Evolutionary conservation across 2,888 invertebrate species (phyloP).

Genomic region (Lacanobia oleracea): DNA sequence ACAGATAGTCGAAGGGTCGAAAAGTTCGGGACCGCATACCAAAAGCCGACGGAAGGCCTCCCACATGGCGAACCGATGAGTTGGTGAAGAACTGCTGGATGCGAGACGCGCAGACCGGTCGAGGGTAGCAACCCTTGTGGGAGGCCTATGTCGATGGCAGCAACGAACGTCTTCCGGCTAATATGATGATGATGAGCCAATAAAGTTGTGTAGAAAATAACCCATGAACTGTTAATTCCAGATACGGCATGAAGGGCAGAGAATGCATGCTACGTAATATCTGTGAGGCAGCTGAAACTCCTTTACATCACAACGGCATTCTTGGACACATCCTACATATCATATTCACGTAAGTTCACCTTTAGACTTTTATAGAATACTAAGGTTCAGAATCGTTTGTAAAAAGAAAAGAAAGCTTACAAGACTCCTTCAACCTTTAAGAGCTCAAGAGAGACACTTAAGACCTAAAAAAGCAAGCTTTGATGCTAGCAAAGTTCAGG

Average conservation of each 20-base stretch:
- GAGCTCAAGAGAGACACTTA: background rate
- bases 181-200: too few relatives aligned
- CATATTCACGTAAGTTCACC: slow-evolving; percentile 92
- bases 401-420: too few relatives aligned
- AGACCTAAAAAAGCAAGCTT: background rate
- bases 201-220: too few relatives aligned
- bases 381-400: background rate
- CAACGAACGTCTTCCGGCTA: too few relatives aligned
- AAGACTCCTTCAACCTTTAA: background rate
- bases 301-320: slow-evolving; percentile 92
- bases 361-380: background rate
- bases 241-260: slow-evolving; percentile 91
- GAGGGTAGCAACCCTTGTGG: too few relatives aligned
- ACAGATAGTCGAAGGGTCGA: too few relatives aligned
- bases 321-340: slow-evolving; percentile 93
- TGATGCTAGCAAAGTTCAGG: background rate
- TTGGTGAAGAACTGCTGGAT: too few relatives aligned
- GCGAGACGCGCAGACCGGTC: too few relatives aligned
- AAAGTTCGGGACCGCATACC: too few relatives aligned
- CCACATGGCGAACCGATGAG: too few relatives aligned
- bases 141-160: too few relatives aligned
- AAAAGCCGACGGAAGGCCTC: too few relatives aligned
- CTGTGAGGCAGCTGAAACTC: slow-evolving; percentile 93
- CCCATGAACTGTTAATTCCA: slow-evolving; percentile 68
- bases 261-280: slow-evolving; percentile 92